Conservation (phyloP, 2,888 invertebrate genomes). For the Blastobasis lacticolella region DNA sequence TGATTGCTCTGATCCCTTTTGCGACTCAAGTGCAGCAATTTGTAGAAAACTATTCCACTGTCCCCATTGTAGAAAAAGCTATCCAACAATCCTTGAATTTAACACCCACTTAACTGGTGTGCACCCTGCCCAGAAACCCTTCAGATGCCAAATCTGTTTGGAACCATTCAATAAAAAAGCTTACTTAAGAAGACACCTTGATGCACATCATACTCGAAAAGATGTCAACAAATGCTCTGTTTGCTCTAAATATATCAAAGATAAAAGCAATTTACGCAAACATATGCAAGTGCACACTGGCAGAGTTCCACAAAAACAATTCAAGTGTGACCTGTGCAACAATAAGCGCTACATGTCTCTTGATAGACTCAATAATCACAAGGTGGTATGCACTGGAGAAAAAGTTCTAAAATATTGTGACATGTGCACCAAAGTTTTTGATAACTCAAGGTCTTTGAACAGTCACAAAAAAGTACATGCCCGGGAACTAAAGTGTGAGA, state of each 20-base stretch:
- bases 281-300: slow-evolving; percentile 74
- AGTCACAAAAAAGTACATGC: slow-evolving; percentile 73
- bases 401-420: slow-evolving; percentile 69
- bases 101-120: slow-evolving; percentile 70
- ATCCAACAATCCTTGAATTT: slow-evolving; percentile 68
- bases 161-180: slow-evolving; percentile 70
- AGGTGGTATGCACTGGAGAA: slow-evolving; percentile 69
- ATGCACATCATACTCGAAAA: slow-evolving; percentile 65
- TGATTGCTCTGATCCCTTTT: slow-evolving; percentile 70
- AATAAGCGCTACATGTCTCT: slow-evolving; percentile 71
- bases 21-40: slow-evolving; percentile 59
- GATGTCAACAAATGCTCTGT: slow-evolving; percentile 72
- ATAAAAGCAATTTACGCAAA: slow-evolving; percentile 70
- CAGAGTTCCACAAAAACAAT: slow-evolving; percentile 68
- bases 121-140: slow-evolving; percentile 69
- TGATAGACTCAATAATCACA: slow-evolving; percentile 69
- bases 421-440: slow-evolving; percentile 73
- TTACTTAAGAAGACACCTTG: slow-evolving; percentile 66
- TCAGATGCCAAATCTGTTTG: slow-evolving; percentile 70
- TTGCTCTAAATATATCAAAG: slow-evolving; percentile 72
- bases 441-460: slow-evolving; percentile 69
- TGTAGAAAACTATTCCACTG: slow-evolving; percentile 70
- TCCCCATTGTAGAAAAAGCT: slow-evolving; percentile 71
- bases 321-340: slow-evolving; percentile 71
- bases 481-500: slow-evolving; percentile 67